A percentile compares a stretch with the other conserved stretches of the same genome.
Conservation (phyloP, 2,888 invertebrate species). For the Coleophora deauratella region DNA sequence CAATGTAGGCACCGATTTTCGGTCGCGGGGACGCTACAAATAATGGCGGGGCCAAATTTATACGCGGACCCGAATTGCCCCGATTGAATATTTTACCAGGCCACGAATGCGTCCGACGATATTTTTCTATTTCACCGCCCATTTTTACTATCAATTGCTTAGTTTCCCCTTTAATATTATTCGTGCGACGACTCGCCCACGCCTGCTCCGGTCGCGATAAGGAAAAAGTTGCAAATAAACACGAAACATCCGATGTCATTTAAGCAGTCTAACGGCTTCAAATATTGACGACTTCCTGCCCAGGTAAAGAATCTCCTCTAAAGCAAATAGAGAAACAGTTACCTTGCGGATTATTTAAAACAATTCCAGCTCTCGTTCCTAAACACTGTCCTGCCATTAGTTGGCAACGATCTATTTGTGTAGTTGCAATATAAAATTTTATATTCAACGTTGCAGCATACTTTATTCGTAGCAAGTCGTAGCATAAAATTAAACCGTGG, state of each 20-base stretch:
- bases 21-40: constrained; percentile 69
- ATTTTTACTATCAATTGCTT: constrained; percentile 72
- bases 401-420: no score
- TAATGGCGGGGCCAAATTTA: constrained; percentile 67
- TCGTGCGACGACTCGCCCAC: constrained; percentile 36
- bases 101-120: constrained; percentile 68
- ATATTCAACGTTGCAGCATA: no score
- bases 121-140: constrained; percentile 70
- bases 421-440: no score
- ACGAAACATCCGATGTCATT: constrained; percentile 8
- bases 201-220: constrained; percentile 21
- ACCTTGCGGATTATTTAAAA: no score
- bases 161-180: constrained; percentile 68
- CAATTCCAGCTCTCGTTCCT: no score
- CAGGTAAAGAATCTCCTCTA: neutral
- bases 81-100: constrained; percentile 74
- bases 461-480: no score
- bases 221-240: constrained; percentile 19
- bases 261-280: neutral
- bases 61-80: constrained; percentile 69
- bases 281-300: no score
- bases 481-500: no score
- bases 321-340: no score
- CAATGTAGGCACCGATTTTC: constrained; percentile 69
- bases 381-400: no score